A percentile compares a stretch with the other conserved stretches of the same genome.
Conservation (phyloP, 2,888 invertebrate genomes). For the Caenorhabditis doughertyi region DNA sequence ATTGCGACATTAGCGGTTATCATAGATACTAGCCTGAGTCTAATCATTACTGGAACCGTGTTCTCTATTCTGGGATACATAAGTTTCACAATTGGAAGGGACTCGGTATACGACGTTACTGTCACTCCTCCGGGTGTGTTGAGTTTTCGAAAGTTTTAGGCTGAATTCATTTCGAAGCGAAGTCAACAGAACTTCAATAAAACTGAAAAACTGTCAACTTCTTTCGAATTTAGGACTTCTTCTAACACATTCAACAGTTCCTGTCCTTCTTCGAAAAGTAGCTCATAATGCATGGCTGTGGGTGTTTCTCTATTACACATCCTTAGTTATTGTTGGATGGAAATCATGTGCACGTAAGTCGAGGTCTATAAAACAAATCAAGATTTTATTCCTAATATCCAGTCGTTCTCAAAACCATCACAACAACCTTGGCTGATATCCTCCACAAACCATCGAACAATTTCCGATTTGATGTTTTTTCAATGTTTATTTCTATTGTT, state of each 20-base stretch:
- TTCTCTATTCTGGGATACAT: conserved; percentile 25
- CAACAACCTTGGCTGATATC: background rate
- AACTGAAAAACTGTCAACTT: background rate
- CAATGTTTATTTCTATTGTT: background rate
- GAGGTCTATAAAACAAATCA: background rate
- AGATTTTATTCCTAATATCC: background rate
- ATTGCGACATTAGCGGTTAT: conserved; percentile 23
- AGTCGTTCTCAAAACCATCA: conserved; percentile 17
- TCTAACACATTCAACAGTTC: conserved; percentile 17
- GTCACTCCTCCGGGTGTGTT: conserved; percentile 15
- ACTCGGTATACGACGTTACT: conserved; percentile 9
- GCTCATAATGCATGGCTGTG: conserved; percentile 30
- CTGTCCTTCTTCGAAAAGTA: conserved; percentile 25
- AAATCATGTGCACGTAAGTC: conserved; percentile 23
- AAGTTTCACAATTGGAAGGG: background rate
- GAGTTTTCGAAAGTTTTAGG: no score
- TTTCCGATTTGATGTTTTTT: background rate
- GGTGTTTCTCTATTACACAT: conserved; percentile 20
- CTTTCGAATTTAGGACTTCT: background rate
- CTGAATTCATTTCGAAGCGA: no score
- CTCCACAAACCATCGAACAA: background rate
- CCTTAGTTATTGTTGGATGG: conserved; percentile 27
- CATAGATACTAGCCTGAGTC: conserved; percentile 9
- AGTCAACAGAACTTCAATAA: background rate
- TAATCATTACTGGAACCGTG: conserved; percentile 17